Evolutionary conservation across 1,140 invertebrate genomes (phyloP).

Genomic region (Heliothis virescens): DNA sequence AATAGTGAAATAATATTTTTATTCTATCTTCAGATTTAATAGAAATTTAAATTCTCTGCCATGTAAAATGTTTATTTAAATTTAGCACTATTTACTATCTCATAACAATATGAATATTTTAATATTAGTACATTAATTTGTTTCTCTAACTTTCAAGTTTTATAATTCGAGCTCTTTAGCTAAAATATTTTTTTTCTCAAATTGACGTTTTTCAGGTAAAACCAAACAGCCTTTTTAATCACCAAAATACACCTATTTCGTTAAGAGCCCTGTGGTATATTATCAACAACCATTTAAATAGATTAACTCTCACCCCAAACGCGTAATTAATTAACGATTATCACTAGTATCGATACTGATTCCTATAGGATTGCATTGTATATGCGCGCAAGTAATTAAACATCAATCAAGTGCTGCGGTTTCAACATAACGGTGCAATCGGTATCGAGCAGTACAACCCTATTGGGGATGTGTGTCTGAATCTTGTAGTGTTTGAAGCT

Average conservation of each 20-base stretch:
- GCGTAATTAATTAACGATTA: constrained; percentile 17
- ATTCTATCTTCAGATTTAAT: too few species aligned
- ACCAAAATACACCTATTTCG: too few species aligned
- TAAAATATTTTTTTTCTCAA: too few species aligned
- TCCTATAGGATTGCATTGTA: constrained; percentile 16
- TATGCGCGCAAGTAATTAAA: constrained; percentile 39
- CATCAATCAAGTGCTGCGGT: constrained; percentile 34
- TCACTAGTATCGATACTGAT: neutral
- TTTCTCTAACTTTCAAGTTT: too few species aligned
- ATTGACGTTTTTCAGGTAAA: too few species aligned
- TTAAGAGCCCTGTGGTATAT: neutral
- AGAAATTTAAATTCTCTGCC: too few species aligned
- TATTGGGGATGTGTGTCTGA: neutral
- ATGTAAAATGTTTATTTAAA: too few species aligned
- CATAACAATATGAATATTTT: too few species aligned
- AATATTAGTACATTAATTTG: too few species aligned
- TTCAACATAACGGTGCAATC: constrained; percentile 16
- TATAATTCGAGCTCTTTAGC: too few species aligned
- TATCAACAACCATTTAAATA: neutral
- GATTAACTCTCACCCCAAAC: neutral
- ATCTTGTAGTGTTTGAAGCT: neutral
- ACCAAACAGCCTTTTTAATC: too few species aligned
- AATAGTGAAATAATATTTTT: too few species aligned
- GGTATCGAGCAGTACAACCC: neutral
- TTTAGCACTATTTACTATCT: neutral